phyloP scores from a whole-genome alignment of 2,113 vertebrate species.

The Phycodurus eques region DNA sequence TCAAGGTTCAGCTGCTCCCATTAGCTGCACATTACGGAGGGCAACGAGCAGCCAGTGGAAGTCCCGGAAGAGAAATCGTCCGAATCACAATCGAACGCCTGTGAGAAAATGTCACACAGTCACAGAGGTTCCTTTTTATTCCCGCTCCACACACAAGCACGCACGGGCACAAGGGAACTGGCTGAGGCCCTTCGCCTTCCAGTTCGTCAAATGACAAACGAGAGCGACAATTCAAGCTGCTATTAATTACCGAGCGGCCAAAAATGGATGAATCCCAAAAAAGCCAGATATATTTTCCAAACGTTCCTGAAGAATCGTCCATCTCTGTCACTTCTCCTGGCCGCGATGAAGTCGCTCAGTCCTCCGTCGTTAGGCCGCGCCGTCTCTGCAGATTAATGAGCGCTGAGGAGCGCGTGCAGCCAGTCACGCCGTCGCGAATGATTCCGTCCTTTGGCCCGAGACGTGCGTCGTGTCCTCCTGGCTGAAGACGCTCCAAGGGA shows the following conservation, averaged over 20 bases:
- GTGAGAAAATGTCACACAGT: slow-evolving; percentile 52
- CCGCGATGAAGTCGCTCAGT: slow-evolving; percentile 46
- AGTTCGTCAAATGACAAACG: slow-evolving; percentile 25
- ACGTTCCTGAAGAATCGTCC: slow-evolving; percentile 53
- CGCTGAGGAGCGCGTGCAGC: slow-evolving; percentile 71
- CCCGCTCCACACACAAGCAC: background rate
- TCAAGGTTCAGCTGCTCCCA: slow-evolving; percentile 47
- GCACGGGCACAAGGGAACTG: slow-evolving; percentile 26
- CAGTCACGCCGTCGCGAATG: slow-evolving; percentile 62
- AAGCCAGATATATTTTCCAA: slow-evolving; percentile 42
- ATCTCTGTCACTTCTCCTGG: slow-evolving; percentile 54
- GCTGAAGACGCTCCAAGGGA: background rate
- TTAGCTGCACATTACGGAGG: slow-evolving; percentile 18
- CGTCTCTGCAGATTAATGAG: slow-evolving; percentile 71
- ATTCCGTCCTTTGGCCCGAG: slow-evolving; percentile 57
- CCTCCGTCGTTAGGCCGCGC: slow-evolving; percentile 63
- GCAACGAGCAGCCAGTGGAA: slow-evolving; percentile 4
- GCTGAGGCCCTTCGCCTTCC: slow-evolving; percentile 14
- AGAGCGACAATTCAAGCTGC: slow-evolving; percentile 45
- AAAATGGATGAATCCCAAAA: slow-evolving; percentile 42
- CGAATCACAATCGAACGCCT: slow-evolving; percentile 51
- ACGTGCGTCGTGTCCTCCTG: slow-evolving; percentile 57
- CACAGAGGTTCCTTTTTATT: slow-evolving; percentile 31
- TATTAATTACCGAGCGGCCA: slow-evolving; percentile 48
- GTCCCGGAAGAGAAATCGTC: slow-evolving; percentile 32